These are phyloP conservation scores for Xanthorhoe designata DNA, from an alignment of 2,888 invertebrate genomes.

Conservation along the genomic window DNA sequence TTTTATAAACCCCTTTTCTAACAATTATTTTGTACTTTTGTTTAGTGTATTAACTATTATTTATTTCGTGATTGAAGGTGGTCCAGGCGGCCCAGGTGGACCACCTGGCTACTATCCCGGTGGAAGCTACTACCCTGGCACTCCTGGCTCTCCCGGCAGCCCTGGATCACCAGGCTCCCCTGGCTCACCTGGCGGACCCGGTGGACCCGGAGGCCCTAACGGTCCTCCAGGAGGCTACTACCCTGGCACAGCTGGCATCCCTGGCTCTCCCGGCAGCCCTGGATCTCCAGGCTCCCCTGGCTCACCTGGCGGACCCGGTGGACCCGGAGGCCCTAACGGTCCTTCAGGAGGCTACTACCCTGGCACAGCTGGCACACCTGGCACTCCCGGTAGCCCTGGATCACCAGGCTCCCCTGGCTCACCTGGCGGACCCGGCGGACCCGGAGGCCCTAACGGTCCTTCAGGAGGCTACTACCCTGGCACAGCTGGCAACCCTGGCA, in stretches of 20 bases:
- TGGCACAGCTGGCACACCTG: constrained; percentile 29
- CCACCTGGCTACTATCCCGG: background rate
- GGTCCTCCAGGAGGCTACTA: constrained; percentile 19
- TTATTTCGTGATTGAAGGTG: background rate
- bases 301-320: constrained; percentile 21
- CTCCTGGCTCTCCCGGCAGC: background rate
- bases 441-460: background rate
- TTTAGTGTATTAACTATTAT: too few species aligned
- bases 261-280: constrained; percentile 35
- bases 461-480: constrained; percentile 2
- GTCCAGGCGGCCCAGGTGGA: background rate
- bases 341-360: constrained; percentile 17
- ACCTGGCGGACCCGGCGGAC: background rate
- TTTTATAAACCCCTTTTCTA: too few species aligned
- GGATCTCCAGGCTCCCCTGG: constrained; percentile 32
- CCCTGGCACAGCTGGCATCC: constrained; percentile 32
- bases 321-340: constrained; percentile 52
- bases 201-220: background rate
- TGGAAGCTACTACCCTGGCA: background rate
- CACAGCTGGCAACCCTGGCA: constrained; percentile 40
- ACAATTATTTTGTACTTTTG: too few species aligned
- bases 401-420: background rate
- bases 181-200: too few species aligned
- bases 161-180: constrained; percentile 32
- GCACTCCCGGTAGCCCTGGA: background rate